phyloP scores from a whole-genome alignment of 2,888 invertebrate genomes.

The Morinoia aosen region DNA sequence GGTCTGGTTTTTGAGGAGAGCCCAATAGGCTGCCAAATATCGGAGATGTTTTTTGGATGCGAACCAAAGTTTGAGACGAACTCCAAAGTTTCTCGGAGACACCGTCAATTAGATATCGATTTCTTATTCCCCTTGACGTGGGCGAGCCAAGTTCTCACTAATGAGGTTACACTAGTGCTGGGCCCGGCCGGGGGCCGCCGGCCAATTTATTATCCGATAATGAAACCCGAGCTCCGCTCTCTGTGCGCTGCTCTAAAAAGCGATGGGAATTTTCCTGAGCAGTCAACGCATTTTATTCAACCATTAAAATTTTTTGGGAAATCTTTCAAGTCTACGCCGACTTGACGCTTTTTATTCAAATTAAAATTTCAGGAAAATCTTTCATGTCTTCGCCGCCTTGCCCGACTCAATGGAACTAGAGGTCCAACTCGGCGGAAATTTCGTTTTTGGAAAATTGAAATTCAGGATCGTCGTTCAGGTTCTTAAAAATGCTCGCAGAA shows the following conservation, averaged over 20 bases:
- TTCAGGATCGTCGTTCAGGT: too few species aligned
- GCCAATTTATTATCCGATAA: conserved; percentile 28
- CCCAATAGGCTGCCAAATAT: conserved; percentile 51
- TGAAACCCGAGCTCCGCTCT: background rate
- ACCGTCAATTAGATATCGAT: conserved; percentile 52
- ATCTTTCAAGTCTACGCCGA: background rate
- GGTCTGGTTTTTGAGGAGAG: background rate
- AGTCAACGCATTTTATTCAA: background rate
- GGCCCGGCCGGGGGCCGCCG: background rate
- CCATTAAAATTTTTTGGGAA: background rate
- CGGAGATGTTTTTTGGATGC: conserved; percentile 41
- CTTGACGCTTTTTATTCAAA: too few species aligned
- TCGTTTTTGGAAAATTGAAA: too few species aligned
- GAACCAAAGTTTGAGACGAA: conserved; percentile 33
- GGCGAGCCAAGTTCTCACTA: conserved; percentile 16
- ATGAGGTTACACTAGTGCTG: conserved; percentile 41
- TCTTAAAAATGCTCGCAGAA: too few species aligned
- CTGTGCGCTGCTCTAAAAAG: background rate
- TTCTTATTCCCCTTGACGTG: conserved; percentile 34
- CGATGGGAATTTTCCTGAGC: background rate
- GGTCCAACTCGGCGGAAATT: too few species aligned
- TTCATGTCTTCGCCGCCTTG: too few species aligned
- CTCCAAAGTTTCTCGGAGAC: conserved; percentile 42
- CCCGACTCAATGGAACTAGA: too few species aligned
- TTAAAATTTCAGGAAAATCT: too few species aligned